Evolutionary conservation across 2,797 vertebrate species (phyloP).

Genomic region (Petrocephalus sullivani): DNA sequence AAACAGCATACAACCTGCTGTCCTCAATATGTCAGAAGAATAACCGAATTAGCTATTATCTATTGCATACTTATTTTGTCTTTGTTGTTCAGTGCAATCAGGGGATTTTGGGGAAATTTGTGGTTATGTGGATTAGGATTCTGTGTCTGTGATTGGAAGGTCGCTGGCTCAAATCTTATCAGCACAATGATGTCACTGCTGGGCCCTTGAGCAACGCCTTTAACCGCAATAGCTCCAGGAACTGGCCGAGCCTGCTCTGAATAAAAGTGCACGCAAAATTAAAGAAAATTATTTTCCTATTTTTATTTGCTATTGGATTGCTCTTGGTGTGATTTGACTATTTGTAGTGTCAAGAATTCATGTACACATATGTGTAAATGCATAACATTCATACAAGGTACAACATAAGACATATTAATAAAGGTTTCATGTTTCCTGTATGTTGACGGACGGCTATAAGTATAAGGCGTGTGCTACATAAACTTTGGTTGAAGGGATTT

Average conservation of each 20-base stretch:
- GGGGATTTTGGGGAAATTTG: neutral
- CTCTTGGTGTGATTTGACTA: neutral
- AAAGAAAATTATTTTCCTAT: neutral
- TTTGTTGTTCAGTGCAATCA: neutral
- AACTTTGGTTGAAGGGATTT: neutral
- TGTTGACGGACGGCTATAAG: neutral
- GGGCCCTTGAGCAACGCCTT: neutral
- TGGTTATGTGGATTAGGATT: neutral
- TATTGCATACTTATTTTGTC: neutral
- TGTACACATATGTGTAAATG: neutral
- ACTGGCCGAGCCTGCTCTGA: neutral
- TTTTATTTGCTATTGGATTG: neutral
- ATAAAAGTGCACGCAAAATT: neutral
- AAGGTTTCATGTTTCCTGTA: neutral
- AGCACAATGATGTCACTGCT: neutral
- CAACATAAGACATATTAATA: neutral
- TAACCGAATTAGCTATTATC: neutral
- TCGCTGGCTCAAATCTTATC: neutral
- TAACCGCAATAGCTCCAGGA: neutral
- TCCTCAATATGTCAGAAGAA: neutral
- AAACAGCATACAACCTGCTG: neutral
- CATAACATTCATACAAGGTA: neutral
- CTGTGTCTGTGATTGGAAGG: neutral
- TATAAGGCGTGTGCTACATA: neutral
- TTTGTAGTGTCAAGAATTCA: constrained; percentile 1